Percentiles rank a stretch among this genome's conserved stretches.
Evolutionary conservation across 2,113 vertebrate species (phyloP).

Genomic region (Perca schrenkii): DNA sequence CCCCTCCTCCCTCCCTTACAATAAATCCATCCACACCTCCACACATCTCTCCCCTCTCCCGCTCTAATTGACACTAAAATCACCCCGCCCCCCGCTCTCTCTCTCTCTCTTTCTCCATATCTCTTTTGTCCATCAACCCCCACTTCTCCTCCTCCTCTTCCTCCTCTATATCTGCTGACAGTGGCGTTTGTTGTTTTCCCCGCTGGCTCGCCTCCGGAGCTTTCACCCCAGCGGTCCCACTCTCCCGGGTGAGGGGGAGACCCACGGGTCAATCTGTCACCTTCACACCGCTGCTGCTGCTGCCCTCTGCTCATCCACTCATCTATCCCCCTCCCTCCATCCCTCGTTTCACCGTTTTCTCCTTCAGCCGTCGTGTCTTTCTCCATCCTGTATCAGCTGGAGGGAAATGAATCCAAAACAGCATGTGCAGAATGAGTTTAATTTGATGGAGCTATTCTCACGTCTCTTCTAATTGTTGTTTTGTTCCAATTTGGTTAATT

Average conservation of each 20-base stretch:
- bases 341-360: not conserved
- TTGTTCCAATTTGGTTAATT: not conserved
- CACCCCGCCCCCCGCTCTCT: not conserved
- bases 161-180: slow-evolving; percentile 61
- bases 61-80: slow-evolving; percentile 34
- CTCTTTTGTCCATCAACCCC: not conserved
- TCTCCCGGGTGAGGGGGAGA: slow-evolving; percentile 49
- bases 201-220: slow-evolving; percentile 48
- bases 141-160: slow-evolving; percentile 14
- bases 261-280: slow-evolving; percentile 58
- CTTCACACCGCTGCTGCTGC: slow-evolving; percentile 53
- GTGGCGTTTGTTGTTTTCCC: slow-evolving; percentile 43
- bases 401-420: not conserved
- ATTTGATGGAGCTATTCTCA: not conserved
- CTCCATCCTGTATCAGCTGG: not conserved
- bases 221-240: slow-evolving; percentile 16
- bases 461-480: not conserved
- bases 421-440: not conserved
- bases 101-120: not conserved
- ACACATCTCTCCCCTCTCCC: not conserved
- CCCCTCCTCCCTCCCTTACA: not conserved
- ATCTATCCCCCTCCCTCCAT: not conserved
- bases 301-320: not conserved
- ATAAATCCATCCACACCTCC: slow-evolving; percentile 26
- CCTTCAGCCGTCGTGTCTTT: not conserved